A percentile compares a stretch with the other conserved stretches of the same genome.
These are phyloP conservation scores for Candoia aspera DNA, from an alignment of 2,113 vertebrate species.

Conservation along the genomic window DNA sequence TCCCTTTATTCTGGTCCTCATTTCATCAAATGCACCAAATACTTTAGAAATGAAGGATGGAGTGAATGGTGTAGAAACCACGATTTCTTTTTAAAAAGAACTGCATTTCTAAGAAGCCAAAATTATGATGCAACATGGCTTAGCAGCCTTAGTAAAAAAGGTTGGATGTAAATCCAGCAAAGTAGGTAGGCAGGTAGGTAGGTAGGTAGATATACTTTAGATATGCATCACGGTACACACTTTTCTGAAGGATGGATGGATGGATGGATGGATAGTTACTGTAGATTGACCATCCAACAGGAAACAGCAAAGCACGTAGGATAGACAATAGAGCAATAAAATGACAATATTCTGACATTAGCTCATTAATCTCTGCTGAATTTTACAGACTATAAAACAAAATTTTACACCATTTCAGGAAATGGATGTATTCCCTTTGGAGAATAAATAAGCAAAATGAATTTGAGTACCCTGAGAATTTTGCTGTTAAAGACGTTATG, in stretches of 20 bases:
- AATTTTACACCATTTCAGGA: not conserved
- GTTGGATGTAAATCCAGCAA: not conserved
- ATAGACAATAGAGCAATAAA: not conserved
- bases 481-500: not conserved
- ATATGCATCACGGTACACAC: too few species aligned
- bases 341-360: not conserved
- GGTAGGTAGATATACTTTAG: not conserved
- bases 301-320: not conserved
- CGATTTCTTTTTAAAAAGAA: not conserved
- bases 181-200: not conserved
- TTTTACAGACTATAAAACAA: not conserved
- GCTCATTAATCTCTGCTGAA: not conserved
- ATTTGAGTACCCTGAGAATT: not conserved
- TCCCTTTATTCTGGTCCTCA: not conserved
- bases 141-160: not conserved
- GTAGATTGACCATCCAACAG: not conserved
- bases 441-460: not conserved
- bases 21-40: not conserved
- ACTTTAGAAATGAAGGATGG: not conserved
- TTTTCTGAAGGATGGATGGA: too few species aligned
- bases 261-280: not conserved
- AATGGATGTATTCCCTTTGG: not conserved
- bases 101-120: not conserved
- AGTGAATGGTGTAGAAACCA: not conserved
- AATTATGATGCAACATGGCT: not conserved